Evolutionary conservation across 2,888 invertebrate species (phyloP).

Genomic region (Protonemura montana): DNA sequence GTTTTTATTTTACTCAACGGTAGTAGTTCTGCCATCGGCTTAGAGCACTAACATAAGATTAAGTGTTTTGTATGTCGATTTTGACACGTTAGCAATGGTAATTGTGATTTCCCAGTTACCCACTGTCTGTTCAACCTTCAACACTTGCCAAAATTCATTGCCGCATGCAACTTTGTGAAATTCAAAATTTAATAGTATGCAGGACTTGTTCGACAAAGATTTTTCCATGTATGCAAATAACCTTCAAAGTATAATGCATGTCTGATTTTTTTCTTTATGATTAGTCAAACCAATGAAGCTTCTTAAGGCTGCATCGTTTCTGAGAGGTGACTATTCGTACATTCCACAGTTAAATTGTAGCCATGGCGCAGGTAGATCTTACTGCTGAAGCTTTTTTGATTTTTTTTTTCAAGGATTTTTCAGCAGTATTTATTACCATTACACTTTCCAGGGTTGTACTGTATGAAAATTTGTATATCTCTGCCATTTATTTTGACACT

Average conservation of each 20-base stretch:
- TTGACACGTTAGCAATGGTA: neutral
- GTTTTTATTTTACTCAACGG: neutral
- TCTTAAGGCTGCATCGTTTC: conserved; percentile 12
- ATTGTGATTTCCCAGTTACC: neutral
- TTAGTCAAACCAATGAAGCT: neutral
- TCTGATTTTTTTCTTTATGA: conserved; percentile 1
- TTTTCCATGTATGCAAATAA: neutral
- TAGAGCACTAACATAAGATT: neutral
- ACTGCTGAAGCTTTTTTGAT: neutral
- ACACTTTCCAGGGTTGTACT: neutral
- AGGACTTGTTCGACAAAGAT: neutral
- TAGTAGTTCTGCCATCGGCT: no score
- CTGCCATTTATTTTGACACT: neutral
- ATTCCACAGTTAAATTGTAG: neutral
- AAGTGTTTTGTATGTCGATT: neutral
- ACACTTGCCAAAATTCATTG: neutral
- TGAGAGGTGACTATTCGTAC: neutral
- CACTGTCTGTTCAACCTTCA: neutral
- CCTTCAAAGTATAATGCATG: neutral
- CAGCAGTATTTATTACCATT: neutral
- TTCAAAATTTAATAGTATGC: neutral
- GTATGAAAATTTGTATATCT: neutral
- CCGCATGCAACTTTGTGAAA: neutral
- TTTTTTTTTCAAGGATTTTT: neutral
- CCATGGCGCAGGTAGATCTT: neutral